Evolutionary conservation across 2,888 invertebrate genomes (phyloP).

Genomic region (Cecidostiba fungosa): DNA sequence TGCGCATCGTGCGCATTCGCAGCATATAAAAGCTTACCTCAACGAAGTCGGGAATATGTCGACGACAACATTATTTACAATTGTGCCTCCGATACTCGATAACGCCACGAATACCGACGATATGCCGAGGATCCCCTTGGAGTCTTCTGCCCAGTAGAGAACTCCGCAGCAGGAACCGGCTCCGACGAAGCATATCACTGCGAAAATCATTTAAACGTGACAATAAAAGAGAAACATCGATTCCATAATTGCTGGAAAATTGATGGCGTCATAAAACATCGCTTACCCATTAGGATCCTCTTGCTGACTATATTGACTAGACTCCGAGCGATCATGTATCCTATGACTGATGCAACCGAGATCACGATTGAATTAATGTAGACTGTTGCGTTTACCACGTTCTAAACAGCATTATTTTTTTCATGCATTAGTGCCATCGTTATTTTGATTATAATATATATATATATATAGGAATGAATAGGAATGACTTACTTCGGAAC

Average conservation of each 20-base stretch:
- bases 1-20: constrained; percentile 2
- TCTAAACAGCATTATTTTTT: constrained; percentile 37
- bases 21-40: constrained; percentile 69
- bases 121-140: constrained; percentile 74
- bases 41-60: constrained; percentile 77
- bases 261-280: neutral
- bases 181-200: constrained; percentile 75
- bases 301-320: constrained; percentile 82
- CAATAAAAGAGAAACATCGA: neutral
- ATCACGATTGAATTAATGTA: constrained; percentile 88
- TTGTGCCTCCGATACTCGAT: constrained; percentile 81
- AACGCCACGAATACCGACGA: constrained; percentile 77
- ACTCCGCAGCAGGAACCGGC: constrained; percentile 77
- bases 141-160: constrained; percentile 75
- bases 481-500: constrained; percentile 59
- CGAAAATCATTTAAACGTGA: constrained; percentile 43
- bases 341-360: constrained; percentile 83
- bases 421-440: neutral
- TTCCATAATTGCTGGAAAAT: neutral
- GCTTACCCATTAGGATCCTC: constrained; percentile 82
- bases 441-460: neutral
- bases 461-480: neutral
- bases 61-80: constrained; percentile 81
- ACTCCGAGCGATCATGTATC: constrained; percentile 84
- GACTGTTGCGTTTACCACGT: constrained; percentile 81